phyloP scores from a whole-genome alignment of 2,888 invertebrate species.

The Trisateles emortualis region DNA sequence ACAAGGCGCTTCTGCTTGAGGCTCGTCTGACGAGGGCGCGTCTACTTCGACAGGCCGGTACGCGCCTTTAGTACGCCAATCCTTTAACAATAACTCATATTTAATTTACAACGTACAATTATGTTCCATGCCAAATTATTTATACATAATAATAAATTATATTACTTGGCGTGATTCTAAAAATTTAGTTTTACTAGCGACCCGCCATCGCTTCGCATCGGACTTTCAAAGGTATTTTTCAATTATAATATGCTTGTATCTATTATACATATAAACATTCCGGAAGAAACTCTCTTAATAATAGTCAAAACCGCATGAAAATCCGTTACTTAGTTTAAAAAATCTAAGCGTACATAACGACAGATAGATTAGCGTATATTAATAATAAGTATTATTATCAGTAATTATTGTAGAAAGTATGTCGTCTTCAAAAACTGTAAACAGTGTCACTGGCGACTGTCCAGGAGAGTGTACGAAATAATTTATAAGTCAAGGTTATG shows the following conservation, averaged over 20 bases:
- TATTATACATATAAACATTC: no score
- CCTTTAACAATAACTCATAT: conserved; percentile 56
- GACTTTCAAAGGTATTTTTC: no score
- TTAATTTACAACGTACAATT: conserved; percentile 1
- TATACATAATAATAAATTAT: not conserved
- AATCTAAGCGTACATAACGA: no score
- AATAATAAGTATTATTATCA: conserved; percentile 2
- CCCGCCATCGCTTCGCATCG: no score
- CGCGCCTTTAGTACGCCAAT: conserved; percentile 80
- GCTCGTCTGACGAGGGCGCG: conserved; percentile 75
- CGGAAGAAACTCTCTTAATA: no score
- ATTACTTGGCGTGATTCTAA: conserved; percentile 5
- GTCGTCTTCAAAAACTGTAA: conserved; percentile 20
- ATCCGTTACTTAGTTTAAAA: no score
- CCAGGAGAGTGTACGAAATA: conserved; percentile 28
- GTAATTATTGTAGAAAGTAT: conserved; percentile 13
- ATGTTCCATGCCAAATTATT: not conserved
- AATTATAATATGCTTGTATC: no score
- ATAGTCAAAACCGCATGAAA: no score
- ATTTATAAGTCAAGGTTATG: conserved; percentile 34
- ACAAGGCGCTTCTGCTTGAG: conserved; percentile 59
- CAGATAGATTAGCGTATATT: no score
- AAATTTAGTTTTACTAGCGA: conserved; percentile 6
- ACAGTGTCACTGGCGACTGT: conserved; percentile 41
- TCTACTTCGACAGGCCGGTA: conserved; percentile 75